Base-by-base conservation (phyloP, 2,888 invertebrate species). In the Chrysolina oricalcia region DNA sequence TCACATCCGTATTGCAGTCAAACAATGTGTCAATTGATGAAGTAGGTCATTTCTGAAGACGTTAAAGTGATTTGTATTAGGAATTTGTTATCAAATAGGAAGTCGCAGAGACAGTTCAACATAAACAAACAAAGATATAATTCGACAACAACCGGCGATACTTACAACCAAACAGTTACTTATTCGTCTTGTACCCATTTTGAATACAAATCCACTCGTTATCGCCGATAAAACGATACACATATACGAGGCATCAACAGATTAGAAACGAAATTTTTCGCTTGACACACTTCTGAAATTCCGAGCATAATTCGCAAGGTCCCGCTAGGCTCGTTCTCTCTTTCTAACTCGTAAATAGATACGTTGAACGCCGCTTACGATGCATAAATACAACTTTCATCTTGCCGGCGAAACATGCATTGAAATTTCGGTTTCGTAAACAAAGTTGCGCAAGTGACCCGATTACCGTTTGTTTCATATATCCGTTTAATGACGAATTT, bases 281-380 rank as follows among this genome's bases (percentile, higher is more conserved):
- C 73, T 65, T 80, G 81, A 81, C 83, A 81, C 75, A 82, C 81
- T 83, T 82, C 80, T 78, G 81, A 82, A 83, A 83, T 82, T 82
- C 82, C 81, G 71, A 72, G 80, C 81, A 82, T 81, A 76, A 83
- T 82, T 81, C 70, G 78, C 83, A 83, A 83, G 83, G 82, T 82
- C 81, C 78, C 79, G 78, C 59, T 2, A 27, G 59, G 27, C 59
- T n/a, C 4, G 15, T 15, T 59, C 23, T 59, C 59, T 35, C 35
- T 15, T 59, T n/a, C 27, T 35, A 27, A 6, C 15, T 15, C 23
- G 4, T 5, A 59, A 27, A 59, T 21, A 53, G 27, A 59, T 56
- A 56, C n/a, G 10, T 35, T 27, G 6, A 59, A 27, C 23, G 59
- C 27, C 35, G 59, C 59, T 59, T 59, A 59, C n/a, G 35, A 35